Conservation (phyloP, 2,113 vertebrate genomes). For the Oncorhynchus tshawytscha region DNA sequence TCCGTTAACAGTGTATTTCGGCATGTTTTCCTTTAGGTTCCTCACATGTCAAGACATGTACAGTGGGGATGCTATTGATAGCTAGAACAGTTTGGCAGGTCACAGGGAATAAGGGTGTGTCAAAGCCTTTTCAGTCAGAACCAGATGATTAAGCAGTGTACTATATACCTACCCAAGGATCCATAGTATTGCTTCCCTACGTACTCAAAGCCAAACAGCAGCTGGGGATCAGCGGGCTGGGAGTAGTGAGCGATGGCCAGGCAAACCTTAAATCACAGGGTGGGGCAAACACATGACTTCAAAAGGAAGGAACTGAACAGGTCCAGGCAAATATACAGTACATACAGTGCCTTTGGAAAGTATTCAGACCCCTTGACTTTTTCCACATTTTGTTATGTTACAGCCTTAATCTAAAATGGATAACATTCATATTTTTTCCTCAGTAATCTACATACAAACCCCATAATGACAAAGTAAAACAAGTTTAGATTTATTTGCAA, state of each 20-base stretch:
- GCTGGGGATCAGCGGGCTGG: slow-evolving; percentile 93
- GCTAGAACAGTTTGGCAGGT: neutral
- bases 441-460: no score
- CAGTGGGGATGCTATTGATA: neutral
- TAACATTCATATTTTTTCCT: no score
- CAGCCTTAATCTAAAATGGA: neutral
- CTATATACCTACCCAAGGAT: slow-evolving; percentile 58
- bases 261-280: slow-evolving; percentile 81
- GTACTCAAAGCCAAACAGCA: slow-evolving; percentile 98
- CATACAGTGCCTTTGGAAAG: no score
- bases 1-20: neutral
- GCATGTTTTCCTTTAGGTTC: neutral
- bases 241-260: slow-evolving; percentile 98
- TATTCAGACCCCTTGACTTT: no score
- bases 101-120: neutral
- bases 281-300: neutral
- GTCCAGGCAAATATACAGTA: neutral
- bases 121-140: neutral
- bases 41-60: neutral
- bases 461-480: no score
- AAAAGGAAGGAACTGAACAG: neutral
- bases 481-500: no score
- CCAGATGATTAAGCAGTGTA: neutral
- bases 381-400: no score
- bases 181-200: slow-evolving; percentile 86